Evolutionary conservation across 1,140 invertebrate species (phyloP).

Genomic region (Drosophila aff.): DNA sequence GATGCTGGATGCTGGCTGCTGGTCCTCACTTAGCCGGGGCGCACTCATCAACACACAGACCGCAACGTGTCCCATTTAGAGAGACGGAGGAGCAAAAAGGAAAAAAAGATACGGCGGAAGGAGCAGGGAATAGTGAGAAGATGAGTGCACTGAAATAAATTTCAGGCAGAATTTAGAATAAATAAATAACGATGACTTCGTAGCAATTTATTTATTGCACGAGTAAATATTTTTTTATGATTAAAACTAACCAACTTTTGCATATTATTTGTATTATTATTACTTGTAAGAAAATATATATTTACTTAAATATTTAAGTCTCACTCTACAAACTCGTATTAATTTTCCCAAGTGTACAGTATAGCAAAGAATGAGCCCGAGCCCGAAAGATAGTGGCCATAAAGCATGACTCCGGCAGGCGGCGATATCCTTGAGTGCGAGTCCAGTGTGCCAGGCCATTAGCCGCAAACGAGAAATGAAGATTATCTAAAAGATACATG

Average conservation of each 20-base stretch:
- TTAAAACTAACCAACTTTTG: background rate
- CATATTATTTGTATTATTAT: too few species aligned
- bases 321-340: too few species aligned
- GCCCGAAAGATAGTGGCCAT: constrained; percentile 47
- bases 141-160: constrained; percentile 24
- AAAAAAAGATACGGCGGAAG: constrained; percentile 60
- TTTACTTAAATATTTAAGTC: background rate
- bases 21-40: constrained; percentile 75
- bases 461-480: constrained; percentile 83
- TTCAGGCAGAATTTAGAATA: accelerated
- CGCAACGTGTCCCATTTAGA: constrained; percentile 82
- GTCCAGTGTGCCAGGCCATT: constrained; percentile 78
- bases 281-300: too few species aligned
- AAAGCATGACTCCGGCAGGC: constrained; percentile 62
- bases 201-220: background rate
- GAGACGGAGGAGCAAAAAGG: constrained; percentile 37
- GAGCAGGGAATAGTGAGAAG: constrained; percentile 27
- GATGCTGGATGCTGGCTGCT: constrained; percentile 24
- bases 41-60: constrained; percentile 76
- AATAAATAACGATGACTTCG: background rate
- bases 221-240: background rate
- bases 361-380: constrained; percentile 35
- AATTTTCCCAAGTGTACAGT: constrained; percentile 7
- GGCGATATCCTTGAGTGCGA: constrained; percentile 81
- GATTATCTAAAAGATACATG: constrained; percentile 83